A percentile compares a stretch with the other conserved stretches of the same genome.
phyloP scores from a whole-genome alignment of 1,140 invertebrate species.

The Monomorium pharaonis region DNA sequence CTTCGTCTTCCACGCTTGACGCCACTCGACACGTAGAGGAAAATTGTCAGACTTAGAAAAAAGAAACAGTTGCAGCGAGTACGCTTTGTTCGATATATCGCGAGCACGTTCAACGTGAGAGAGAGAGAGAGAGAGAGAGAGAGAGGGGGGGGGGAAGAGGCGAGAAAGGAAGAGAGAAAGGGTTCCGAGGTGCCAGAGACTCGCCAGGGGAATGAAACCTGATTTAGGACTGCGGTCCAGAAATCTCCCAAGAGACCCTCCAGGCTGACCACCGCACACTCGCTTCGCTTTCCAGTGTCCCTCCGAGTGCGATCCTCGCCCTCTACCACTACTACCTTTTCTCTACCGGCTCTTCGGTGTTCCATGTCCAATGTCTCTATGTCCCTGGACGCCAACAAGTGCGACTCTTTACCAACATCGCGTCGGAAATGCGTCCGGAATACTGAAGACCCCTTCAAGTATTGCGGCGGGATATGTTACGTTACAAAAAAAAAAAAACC shows the following conservation, averaged over 20 bases:
- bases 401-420: conserved; percentile 84
- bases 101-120: conserved; percentile 41
- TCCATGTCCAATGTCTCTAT: conserved; percentile 76
- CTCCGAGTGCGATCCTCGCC: conserved; percentile 78
- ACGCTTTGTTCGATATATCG: conserved; percentile 69
- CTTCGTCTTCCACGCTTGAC: conserved; percentile 43
- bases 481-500: conserved; percentile 11
- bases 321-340: conserved; percentile 68
- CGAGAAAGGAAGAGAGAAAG: conserved; percentile 59
- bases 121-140: conserved; percentile 14
- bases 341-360: conserved; percentile 67
- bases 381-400: conserved; percentile 83
- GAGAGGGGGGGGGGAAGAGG: neutral
- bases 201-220: conserved; percentile 82
- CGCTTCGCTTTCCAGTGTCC: conserved; percentile 81
- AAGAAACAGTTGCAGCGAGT: conserved; percentile 54
- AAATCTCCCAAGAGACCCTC: conserved; percentile 81
- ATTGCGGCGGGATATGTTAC: conserved; percentile 41
- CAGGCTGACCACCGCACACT: conserved; percentile 81
- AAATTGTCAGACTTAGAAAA: conserved; percentile 65
- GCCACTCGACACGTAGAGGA: conserved; percentile 66
- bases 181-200: conserved; percentile 77
- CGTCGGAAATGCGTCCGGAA: conserved; percentile 78
- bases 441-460: conserved; percentile 75
- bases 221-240: conserved; percentile 84